Evolutionary conservation across 2,888 invertebrate genomes (phyloP).

Genomic region (Eubasilissa splendida): DNA sequence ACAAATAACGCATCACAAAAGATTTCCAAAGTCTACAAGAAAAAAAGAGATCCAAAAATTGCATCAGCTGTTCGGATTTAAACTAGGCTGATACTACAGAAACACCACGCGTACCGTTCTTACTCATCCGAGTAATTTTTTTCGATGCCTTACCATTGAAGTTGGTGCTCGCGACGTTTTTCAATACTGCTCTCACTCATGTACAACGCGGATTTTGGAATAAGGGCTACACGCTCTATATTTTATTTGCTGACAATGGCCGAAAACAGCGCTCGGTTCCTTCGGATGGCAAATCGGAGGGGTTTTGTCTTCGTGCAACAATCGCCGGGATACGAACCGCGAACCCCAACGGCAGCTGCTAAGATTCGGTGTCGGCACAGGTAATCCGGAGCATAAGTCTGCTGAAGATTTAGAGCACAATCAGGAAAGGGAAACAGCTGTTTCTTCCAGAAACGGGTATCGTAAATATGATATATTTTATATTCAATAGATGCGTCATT

Average conservation of each 20-base stretch:
- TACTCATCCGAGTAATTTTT: neutral
- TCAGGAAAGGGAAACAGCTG: conserved; percentile 31
- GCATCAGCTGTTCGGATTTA: conserved; percentile 38
- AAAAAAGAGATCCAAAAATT: conserved; percentile 1
- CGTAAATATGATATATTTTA: neutral
- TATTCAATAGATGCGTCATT: no score
- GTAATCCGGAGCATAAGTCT: conserved; percentile 42
- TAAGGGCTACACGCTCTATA: conserved; percentile 48
- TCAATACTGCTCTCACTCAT: conserved; percentile 1
- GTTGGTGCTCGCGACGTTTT: neutral
- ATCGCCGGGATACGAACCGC: conserved; percentile 23
- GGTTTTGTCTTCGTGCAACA: conserved; percentile 43
- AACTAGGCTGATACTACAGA: conserved; percentile 1
- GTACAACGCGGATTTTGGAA: conserved; percentile 33
- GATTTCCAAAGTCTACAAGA: neutral
- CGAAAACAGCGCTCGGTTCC: conserved; percentile 25
- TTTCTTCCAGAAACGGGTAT: conserved; percentile 6
- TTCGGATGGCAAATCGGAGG: conserved; percentile 38
- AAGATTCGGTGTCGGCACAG: conserved; percentile 33
- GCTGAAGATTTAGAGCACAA: conserved; percentile 26
- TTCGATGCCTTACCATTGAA: neutral
- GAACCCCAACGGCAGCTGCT: conserved; percentile 38
- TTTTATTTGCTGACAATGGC: conserved; percentile 49
- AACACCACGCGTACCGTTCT: neutral
- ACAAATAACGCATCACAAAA: conserved; percentile 26